Conservation (phyloP, 1,140 invertebrate genomes). For the Drosophila bocqueti region DNA sequence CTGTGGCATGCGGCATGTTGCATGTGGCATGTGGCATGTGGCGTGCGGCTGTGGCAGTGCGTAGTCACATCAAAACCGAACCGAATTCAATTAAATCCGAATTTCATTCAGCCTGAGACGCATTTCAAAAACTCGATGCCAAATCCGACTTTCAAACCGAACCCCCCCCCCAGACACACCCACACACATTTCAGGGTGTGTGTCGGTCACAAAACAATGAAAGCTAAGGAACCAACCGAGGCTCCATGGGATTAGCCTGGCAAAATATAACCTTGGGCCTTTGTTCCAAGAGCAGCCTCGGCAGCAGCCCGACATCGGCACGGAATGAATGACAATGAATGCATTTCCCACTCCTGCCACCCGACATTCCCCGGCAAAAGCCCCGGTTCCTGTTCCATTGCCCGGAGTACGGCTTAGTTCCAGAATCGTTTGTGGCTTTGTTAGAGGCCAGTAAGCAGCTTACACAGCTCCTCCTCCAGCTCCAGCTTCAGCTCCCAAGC, state of each 20-base stretch:
- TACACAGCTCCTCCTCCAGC: constrained; percentile 2
- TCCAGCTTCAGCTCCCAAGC: not conserved
- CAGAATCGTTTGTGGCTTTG: constrained; percentile 33
- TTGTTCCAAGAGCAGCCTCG: constrained; percentile 12
- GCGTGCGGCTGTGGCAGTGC: constrained; percentile 3
- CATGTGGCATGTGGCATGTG: constrained; percentile 2
- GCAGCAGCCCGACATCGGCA: not conserved
- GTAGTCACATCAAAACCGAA: constrained; percentile 17
- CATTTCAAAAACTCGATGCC: constrained; percentile 26
- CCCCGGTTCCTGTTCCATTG: not conserved
- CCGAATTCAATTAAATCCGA: constrained; percentile 27
- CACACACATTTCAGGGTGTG: not conserved
- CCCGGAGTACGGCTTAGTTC: constrained; percentile 16
- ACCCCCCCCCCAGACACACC: not conserved
- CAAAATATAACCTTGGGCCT: constrained; percentile 26
- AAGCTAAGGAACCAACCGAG: not conserved
- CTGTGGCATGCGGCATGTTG: not conserved
- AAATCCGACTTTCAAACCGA: constrained; percentile 19
- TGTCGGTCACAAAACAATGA: constrained; percentile 8
- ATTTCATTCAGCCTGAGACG: constrained; percentile 29
- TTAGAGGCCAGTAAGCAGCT: constrained; percentile 37
- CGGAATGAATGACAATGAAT: constrained; percentile 21
- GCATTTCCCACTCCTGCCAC: constrained; percentile 2
- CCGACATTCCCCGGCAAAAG: not conserved
- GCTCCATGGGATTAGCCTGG: constrained; percentile 20